Percentiles rank a stretch among this genome's conserved stretches.
Evolutionary conservation across 2,797 vertebrate species (phyloP).

Genomic region (Setipinna tenuifilis): DNA sequence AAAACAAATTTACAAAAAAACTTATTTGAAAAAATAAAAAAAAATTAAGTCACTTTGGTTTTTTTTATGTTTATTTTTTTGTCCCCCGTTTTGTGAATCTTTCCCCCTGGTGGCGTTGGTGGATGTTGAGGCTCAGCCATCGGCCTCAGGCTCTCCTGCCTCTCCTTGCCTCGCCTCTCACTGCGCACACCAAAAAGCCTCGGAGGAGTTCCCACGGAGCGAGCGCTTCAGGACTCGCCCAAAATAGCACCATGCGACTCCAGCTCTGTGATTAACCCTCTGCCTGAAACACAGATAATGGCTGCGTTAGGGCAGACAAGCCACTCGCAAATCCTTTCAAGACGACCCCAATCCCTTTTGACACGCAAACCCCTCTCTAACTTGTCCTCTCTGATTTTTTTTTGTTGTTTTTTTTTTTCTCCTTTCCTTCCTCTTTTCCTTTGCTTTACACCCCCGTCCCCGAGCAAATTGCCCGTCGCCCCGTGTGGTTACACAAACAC

Average conservation of each 20-base stretch:
- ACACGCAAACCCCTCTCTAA: conserved; percentile 5
- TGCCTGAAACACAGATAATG: conserved; percentile 68
- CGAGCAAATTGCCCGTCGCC: conserved; percentile 28
- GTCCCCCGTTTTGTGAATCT: conserved; percentile 33
- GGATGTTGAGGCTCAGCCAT: conserved; percentile 49
- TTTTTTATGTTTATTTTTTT: not conserved
- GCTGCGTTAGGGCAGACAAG: conserved; percentile 26
- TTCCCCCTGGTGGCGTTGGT: conserved; percentile 52
- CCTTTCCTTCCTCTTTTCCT: not conserved
- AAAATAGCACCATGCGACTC: conserved; percentile 73
- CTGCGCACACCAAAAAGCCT: not conserved
- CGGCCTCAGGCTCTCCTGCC: not conserved
- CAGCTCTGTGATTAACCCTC: conserved; percentile 63
- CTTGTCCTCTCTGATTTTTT: not conserved
- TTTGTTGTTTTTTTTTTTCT: not conserved
- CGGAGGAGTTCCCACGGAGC: conserved; percentile 41
- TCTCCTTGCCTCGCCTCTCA: not conserved
- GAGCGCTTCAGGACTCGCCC: conserved; percentile 47
- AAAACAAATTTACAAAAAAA: conserved; percentile 84
- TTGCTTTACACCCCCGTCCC: not conserved
- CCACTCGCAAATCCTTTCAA: not conserved
- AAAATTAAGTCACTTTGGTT: not conserved
- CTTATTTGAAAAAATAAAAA: conserved; percentile 60
- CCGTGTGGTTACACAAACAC: conserved; percentile 21
- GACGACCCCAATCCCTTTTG: not conserved